Percentiles rank a stretch among this genome's conserved stretches.
These are phyloP conservation scores for Oreochromis aureus DNA, from an alignment of 2,113 vertebrate species.

Conservation along the genomic window DNA sequence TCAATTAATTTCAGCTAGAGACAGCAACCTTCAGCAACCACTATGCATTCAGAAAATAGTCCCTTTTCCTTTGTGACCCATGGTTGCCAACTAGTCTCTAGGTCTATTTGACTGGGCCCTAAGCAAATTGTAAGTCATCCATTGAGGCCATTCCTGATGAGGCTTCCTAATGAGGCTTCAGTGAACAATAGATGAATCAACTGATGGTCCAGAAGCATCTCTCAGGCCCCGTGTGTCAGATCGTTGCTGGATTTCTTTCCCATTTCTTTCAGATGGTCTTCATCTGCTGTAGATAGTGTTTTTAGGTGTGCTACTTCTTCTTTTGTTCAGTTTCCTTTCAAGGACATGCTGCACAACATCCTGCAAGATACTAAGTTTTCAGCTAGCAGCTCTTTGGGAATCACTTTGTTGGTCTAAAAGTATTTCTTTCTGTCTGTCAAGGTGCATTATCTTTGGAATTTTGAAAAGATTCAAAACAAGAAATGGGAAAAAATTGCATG, in stretches of 20 bases:
- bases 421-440: not conserved
- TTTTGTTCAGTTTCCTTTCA: not conserved
- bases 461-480: not conserved
- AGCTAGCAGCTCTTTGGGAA: not conserved
- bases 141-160: not conserved
- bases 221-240: not conserved
- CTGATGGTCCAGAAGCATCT: not conserved
- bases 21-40: not conserved
- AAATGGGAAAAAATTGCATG: not conserved
- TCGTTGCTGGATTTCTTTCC: not conserved
- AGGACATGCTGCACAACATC: not conserved
- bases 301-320: not conserved
- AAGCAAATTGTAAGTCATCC: not conserved
- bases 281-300: not conserved
- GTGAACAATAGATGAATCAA: not conserved
- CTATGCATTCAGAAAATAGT: fast-evolving
- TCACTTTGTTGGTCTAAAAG: not conserved
- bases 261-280: not conserved
- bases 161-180: not conserved
- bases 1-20: not conserved
- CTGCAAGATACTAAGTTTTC: not conserved
- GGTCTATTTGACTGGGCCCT: not conserved
- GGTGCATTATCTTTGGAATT: not conserved
- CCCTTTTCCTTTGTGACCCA: not conserved
- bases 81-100: not conserved